Evolutionary conservation across 2,888 invertebrate species (phyloP).

Genomic region (Tanypteryx hageni): DNA sequence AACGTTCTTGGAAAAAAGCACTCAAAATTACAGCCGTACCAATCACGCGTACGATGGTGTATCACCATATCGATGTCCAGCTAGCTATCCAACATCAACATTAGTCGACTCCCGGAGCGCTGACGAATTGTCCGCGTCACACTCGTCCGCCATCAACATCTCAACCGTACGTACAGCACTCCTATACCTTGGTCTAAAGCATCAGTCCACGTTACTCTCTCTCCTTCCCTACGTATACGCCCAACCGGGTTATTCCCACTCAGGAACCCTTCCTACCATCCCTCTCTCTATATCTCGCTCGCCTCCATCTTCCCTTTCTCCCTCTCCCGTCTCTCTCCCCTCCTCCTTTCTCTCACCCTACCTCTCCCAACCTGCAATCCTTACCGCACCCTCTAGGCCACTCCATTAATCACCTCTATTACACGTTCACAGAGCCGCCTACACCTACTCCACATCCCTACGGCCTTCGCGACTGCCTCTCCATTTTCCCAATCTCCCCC

Average conservation of each 20-base stretch:
- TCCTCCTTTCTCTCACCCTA: background rate
- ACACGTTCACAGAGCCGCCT: conserved; percentile 54
- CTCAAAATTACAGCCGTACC: background rate
- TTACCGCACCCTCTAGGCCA: conserved; percentile 57
- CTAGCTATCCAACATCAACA: background rate
- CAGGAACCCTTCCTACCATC: background rate
- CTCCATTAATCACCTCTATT: conserved; percentile 63
- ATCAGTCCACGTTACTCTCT: conserved; percentile 10
- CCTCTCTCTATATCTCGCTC: too few relatives aligned
- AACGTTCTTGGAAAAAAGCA: too few relatives aligned
- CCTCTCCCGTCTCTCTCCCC: background rate
- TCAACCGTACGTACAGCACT: conserved; percentile 15
- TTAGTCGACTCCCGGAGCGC: background rate
- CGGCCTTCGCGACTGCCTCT: background rate
- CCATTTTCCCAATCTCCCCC: background rate
- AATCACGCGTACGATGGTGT: background rate
- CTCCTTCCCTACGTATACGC: background rate
- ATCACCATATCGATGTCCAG: background rate
- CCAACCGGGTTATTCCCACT: background rate
- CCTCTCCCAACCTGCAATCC: conserved; percentile 42
- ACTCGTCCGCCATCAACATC: conserved; percentile 9
- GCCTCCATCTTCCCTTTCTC: background rate
- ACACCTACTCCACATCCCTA: conserved; percentile 42
- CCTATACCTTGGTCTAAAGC: background rate
- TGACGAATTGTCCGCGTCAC: background rate